Percentiles rank a stretch among this genome's conserved stretches.
phyloP scores from a whole-genome alignment of 2,113 vertebrate genomes.

The Halichoerus grypus region DNA sequence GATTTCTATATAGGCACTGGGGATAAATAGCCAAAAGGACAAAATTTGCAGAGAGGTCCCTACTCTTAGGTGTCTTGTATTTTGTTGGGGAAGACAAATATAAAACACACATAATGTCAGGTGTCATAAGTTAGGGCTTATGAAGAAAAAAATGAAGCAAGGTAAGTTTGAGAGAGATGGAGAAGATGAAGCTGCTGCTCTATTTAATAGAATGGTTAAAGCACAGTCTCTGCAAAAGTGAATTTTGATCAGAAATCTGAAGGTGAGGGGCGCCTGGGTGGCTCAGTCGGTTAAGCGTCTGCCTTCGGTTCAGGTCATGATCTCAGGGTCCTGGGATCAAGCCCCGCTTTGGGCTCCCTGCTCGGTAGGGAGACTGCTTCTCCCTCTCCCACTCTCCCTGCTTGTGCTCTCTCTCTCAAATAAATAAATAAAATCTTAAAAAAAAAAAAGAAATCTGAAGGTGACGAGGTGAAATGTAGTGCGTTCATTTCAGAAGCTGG shows the following conservation, averaged over 20 bases:
- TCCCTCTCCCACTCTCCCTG: no score
- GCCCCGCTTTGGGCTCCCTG: no score
- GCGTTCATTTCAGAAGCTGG: background rate
- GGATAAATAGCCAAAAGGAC: background rate
- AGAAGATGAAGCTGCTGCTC: background rate
- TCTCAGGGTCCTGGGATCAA: no score
- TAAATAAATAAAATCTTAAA: no score
- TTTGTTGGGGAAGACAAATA: background rate
- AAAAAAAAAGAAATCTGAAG: background rate
- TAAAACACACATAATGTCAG: background rate
- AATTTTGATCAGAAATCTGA: background rate
- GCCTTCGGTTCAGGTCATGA: no score
- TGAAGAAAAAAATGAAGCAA: background rate
- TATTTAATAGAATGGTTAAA: background rate
- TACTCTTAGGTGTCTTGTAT: background rate
- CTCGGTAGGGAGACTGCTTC: no score
- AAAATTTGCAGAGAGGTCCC: background rate
- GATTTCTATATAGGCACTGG: no score
- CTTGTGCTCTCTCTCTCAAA: no score
- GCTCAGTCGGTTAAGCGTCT: no score
- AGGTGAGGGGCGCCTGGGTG: no score
- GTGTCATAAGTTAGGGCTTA: background rate
- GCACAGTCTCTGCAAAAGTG: background rate
- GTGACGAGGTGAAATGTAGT: background rate
- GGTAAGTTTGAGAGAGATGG: background rate